These are phyloP conservation scores for Macrocentrus cingulum DNA, from an alignment of 1,140 invertebrate genomes.

Conservation along the genomic window DNA sequence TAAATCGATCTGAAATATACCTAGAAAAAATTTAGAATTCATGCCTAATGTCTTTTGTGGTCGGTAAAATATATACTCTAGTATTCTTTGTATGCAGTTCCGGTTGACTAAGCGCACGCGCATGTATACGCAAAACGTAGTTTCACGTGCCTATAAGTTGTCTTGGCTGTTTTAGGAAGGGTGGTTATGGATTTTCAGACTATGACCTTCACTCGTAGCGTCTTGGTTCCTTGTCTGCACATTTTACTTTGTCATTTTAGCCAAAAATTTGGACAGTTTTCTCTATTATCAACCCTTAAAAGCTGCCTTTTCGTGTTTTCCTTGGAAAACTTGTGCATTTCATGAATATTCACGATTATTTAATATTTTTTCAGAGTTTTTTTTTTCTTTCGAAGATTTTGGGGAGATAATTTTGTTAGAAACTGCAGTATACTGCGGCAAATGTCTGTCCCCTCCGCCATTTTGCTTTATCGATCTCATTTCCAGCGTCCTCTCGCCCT, in stretches of 20 bases:
- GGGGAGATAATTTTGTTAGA: too few relatives aligned
- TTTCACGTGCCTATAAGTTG: conserved; percentile 1
- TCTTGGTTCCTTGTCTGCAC: conserved; percentile 24
- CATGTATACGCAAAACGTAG: conserved; percentile 15
- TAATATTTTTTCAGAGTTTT: too few relatives aligned
- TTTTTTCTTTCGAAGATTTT: too few relatives aligned
- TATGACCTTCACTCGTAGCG: conserved; percentile 41
- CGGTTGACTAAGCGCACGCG: conserved; percentile 24
- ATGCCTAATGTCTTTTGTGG: too few relatives aligned
- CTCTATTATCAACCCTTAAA: too few relatives aligned
- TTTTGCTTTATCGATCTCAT: conserved; percentile 49
- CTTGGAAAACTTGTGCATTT: too few relatives aligned
- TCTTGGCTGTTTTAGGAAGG: conserved; percentile 23
- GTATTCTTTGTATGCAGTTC: too few relatives aligned
- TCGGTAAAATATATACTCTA: too few relatives aligned
- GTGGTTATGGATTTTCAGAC: conserved; percentile 52
- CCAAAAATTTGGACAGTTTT: not conserved
- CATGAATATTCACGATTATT: too few relatives aligned
- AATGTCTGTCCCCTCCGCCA: conserved; percentile 38
- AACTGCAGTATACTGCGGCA: conserved; percentile 50
- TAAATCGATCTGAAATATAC: too few relatives aligned
- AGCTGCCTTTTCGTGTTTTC: not conserved
- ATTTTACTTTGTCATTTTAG: not conserved
- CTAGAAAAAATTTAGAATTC: too few relatives aligned
- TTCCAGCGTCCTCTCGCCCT: conserved; percentile 26